These are phyloP conservation scores for Aurelia coerulea DNA, from an alignment of 30 jellyfish, hydroid and myxozoan species.

Conservation along the genomic window DNA sequence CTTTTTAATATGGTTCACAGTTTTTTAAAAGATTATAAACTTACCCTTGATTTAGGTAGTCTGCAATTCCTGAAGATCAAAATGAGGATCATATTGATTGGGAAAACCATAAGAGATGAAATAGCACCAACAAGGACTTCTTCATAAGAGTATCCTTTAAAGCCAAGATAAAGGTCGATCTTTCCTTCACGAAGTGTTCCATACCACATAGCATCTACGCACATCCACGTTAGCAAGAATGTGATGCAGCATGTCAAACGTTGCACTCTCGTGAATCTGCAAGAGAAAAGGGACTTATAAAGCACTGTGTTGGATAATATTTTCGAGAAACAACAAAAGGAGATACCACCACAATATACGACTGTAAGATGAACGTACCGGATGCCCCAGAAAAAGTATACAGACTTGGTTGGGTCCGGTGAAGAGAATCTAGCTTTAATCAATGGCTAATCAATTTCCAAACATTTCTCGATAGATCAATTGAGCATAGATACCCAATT, in stretches of 20 bases:
- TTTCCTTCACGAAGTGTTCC: constrained; percentile 85
- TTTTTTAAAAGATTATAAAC: background rate
- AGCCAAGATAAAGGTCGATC: constrained; percentile 85
- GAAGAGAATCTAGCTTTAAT: too few species aligned
- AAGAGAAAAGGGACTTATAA: background rate
- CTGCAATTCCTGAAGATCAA: constrained; percentile 82
- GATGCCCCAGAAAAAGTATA: too few species aligned
- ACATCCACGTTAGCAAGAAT: constrained; percentile 88
- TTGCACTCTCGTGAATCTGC: constrained; percentile 93
- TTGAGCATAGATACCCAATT: too few species aligned
- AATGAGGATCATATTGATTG: constrained; percentile 74
- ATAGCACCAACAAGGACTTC: constrained; percentile 91
- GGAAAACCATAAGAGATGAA: constrained; percentile 91
- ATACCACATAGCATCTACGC: constrained; percentile 97
- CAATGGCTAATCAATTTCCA: too few species aligned
- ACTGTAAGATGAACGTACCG: too few species aligned
- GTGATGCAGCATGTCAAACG: constrained; percentile 92
- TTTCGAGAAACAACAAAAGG: too few species aligned
- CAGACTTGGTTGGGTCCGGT: too few species aligned
- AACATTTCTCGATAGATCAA: too few species aligned
- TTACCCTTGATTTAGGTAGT: constrained; percentile 68
- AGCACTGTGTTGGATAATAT: too few species aligned
- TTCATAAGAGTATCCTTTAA: constrained; percentile 85
- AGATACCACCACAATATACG: too few species aligned
- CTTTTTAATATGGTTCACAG: too few species aligned